A percentile compares a stretch with the other conserved stretches of the same genome.
Conservation (phyloP, 2,888 invertebrate genomes). For the Pyrochroa serraticornis region DNA sequence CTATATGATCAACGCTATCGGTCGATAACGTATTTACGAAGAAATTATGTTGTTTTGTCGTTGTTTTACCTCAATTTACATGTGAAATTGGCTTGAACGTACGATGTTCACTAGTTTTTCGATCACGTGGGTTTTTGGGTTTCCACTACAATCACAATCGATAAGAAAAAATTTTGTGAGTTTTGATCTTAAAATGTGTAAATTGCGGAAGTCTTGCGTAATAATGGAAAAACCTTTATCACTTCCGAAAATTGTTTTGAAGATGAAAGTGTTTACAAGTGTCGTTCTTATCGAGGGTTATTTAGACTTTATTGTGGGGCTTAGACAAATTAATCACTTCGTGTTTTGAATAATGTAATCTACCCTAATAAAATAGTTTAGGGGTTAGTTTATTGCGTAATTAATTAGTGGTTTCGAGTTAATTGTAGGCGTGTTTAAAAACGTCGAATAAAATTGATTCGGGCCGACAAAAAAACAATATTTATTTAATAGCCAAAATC, state of each 20-base stretch:
- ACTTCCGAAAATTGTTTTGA: neutral
- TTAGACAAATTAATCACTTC: neutral
- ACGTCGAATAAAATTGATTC: too few relatives aligned
- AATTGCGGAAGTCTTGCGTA: too few relatives aligned
- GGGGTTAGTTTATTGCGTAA: too few relatives aligned
- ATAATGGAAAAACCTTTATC: too few relatives aligned
- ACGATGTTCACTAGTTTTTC: neutral
- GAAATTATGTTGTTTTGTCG: constrained; percentile 23
- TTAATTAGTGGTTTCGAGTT: too few relatives aligned
- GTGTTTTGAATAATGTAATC: neutral
- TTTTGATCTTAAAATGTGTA: too few relatives aligned
- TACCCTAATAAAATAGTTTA: too few relatives aligned
- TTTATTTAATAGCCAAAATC: neutral
- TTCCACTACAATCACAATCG: neutral
- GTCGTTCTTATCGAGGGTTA: neutral
- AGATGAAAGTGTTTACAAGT: neutral
- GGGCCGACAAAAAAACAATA: neutral
- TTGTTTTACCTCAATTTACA: constrained; percentile 22
- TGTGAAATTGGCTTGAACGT: constrained; percentile 16
- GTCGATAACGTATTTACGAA: constrained; percentile 21
- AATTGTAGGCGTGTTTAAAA: too few relatives aligned
- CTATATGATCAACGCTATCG: constrained; percentile 12
- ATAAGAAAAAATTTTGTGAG: too few relatives aligned
- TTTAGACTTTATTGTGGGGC: constrained; percentile 2
- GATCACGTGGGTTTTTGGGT: neutral